Percentiles rank a stretch among this genome's conserved stretches.
Conservation (phyloP, 2,113 vertebrate species). For the Panthera leo region DNA sequence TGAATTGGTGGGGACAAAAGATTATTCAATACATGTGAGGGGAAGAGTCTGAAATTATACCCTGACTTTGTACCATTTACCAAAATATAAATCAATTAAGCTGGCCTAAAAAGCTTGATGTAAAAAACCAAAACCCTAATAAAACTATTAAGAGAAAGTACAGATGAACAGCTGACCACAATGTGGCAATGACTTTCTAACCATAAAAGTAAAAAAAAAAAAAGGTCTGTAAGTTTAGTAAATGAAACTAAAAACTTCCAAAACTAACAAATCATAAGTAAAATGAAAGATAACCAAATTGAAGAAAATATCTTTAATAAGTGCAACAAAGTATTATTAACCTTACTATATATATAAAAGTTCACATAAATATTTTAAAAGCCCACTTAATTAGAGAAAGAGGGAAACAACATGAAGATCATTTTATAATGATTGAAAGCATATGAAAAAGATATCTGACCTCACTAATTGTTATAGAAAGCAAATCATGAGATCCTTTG, state of each 20-base stretch:
- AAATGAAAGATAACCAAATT: background rate
- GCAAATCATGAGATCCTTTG: background rate
- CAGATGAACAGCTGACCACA: background rate
- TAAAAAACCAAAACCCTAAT: background rate
- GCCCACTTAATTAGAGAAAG: background rate
- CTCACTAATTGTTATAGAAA: background rate
- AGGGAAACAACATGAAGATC: background rate
- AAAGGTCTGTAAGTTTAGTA: background rate
- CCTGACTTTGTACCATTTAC: background rate
- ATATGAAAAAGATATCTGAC: background rate
- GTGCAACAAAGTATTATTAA: background rate
- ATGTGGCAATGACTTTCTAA: background rate
- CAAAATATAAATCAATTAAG: conserved; percentile 4
- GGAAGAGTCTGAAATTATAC: background rate
- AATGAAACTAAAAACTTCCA: background rate
- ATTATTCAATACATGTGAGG: background rate
- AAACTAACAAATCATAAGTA: conserved; percentile 17
- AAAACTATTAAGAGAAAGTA: conserved; percentile 42
- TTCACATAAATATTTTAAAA: background rate
- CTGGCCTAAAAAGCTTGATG: background rate
- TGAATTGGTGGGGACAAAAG: background rate
- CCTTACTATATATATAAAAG: background rate
- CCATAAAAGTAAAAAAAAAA: background rate
- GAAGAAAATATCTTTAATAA: background rate
- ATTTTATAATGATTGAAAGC: background rate